A percentile compares a stretch with the other conserved stretches of the same genome.
Conservation (phyloP, 2,797 vertebrate genomes). For the Anguilla pacifica region DNA sequence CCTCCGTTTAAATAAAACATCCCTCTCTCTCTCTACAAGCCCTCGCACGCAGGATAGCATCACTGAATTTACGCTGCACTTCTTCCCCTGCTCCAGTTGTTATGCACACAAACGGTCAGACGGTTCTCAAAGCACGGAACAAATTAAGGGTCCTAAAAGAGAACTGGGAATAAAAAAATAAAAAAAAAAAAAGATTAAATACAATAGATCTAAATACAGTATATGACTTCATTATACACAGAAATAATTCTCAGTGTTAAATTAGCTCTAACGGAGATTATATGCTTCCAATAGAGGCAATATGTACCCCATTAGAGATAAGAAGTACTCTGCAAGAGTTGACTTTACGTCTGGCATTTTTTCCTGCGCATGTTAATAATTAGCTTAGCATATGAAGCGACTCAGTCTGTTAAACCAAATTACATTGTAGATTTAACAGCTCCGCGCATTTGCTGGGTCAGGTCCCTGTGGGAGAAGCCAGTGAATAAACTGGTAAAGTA, state of each 20-base stretch:
- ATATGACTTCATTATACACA: background rate
- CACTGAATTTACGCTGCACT: no score
- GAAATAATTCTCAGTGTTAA: background rate
- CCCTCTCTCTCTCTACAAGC: background rate
- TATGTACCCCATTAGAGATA: background rate
- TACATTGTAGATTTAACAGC: background rate
- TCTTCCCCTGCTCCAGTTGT: background rate
- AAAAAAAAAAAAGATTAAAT: background rate
- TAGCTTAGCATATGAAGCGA: background rate
- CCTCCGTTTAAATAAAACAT: background rate
- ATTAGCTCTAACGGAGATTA: no score
- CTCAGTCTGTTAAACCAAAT: background rate
- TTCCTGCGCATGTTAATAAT: background rate
- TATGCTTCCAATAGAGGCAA: no score
- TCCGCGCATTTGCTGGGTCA: background rate
- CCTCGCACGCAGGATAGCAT: background rate
- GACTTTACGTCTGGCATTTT: background rate
- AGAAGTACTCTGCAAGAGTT: background rate
- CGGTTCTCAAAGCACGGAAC: background rate
- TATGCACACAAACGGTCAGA: background rate
- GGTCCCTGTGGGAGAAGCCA: background rate
- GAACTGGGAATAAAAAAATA: background rate
- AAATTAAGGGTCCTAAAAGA: background rate
- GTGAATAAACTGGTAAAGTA: background rate
- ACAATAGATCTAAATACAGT: background rate